Base-by-base conservation (phyloP, 2,888 invertebrate species). In the Lathronympha strigana region DNA sequence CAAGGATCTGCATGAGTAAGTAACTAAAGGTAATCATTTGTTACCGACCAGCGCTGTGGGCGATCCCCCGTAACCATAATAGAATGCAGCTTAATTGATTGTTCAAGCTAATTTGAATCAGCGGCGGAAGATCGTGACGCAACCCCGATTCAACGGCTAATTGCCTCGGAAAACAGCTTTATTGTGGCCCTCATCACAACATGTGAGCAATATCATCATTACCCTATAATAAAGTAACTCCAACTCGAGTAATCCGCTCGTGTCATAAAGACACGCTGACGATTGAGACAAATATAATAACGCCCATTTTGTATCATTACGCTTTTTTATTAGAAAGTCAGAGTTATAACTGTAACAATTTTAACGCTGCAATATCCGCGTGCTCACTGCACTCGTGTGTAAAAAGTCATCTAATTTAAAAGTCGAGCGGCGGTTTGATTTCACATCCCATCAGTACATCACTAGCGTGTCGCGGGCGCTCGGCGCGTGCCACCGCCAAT, bases 401-500 rank as follows among this genome's bases (percentile, higher is more conserved):
- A 86, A 87, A 87, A 87, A 87, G 80, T 83, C 80, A 78, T 80
- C 81, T 80, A 80, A 86, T 87, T 86, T 84, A 81, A 84, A 84
- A 85, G 81, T 80, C 77, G 82, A 83, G 81, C 69, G 79, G 72
- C 75, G 80, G 80, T 83, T 82, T 84, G 88, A 90, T 91, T 90
- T 90, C 89, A 89, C 89, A 89, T 89, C 89, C 86, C 88, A 88
- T 87, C 84, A 87, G 83, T 86, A 81, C 88, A 88, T 86, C 84
- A 86, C 82, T 86, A 81, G 86, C 87, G 86, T 84, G 87, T 85
- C 82, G 84, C 78, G 81, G 77, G 77, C 76, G 84, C 83, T 81
- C 86, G 87, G 89, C 90, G 90, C 90, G 90, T 90, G 90, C 90
- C 88, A 76, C 73, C 70, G 85, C 89, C 90, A 91, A 92, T 92